Evolutionary conservation across 2,797 vertebrate genomes (phyloP).

Genomic region (Cynopterus sphinx): DNA sequence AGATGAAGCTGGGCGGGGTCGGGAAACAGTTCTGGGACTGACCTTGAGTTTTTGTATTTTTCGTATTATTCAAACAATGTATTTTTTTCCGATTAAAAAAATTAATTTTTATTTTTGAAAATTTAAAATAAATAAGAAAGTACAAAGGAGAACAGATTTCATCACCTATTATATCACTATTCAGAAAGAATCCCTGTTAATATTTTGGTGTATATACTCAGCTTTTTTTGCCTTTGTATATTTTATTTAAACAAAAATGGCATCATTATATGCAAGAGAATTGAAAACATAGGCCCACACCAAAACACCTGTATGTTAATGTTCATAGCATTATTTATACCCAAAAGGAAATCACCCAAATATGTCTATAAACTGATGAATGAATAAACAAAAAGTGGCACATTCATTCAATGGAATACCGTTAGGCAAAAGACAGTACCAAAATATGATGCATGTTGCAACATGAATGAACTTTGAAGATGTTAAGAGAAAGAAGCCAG

Average conservation of each 20-base stretch:
- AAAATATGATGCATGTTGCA: not conserved
- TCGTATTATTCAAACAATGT: not conserved
- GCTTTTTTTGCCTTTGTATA: not conserved
- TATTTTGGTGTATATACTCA: not conserved
- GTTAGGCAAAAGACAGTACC: not conserved
- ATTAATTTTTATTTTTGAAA: not conserved
- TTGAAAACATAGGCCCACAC: not conserved
- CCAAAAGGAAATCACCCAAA: not conserved
- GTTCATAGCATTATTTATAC: not conserved
- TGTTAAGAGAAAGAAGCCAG: not conserved
- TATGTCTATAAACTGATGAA: not conserved
- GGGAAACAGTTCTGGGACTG: not conserved
- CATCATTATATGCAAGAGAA: not conserved
- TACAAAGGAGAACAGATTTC: not conserved
- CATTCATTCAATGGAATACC: not conserved
- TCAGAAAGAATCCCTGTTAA: not conserved
- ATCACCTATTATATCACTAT: not conserved
- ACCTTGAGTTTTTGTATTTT: not conserved
- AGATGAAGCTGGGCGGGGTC: no score
- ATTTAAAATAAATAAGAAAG: not conserved
- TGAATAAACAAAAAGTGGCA: not conserved
- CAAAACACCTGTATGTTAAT: not conserved
- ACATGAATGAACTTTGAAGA: not conserved
- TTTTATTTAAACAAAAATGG: conserved; percentile 45
- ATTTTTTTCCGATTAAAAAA: not conserved